These are phyloP conservation scores for Limnephilus marmoratus DNA, from an alignment of 2,888 invertebrate genomes.

Conservation along the genomic window DNA sequence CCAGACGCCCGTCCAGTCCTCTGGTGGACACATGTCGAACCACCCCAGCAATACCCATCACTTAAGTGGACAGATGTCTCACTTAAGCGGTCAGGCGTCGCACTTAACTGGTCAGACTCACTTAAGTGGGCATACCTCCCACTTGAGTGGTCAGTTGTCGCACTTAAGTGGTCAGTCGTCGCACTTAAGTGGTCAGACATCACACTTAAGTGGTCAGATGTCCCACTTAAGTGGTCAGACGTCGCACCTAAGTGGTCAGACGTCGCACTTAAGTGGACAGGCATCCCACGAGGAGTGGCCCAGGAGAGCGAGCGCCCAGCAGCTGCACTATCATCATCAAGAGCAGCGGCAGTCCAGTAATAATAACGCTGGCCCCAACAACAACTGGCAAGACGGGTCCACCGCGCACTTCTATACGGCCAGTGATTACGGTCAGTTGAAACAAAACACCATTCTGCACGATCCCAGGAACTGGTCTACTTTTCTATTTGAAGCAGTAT, in stretches of 20 bases:
- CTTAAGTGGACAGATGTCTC: neutral
- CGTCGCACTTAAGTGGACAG: neutral
- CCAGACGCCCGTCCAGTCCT: neutral
- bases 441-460: conserved; percentile 2
- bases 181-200: neutral
- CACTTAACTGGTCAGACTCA: neutral
- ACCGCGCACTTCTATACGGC: conserved; percentile 74
- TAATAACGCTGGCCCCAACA: conserved; percentile 68
- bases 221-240: neutral
- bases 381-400: conserved; percentile 70
- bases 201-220: neutral
- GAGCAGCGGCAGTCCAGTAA: conserved; percentile 44
- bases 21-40: neutral
- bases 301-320: conserved; percentile 59
- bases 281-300: conserved; percentile 17
- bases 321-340: conserved; percentile 58
- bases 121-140: neutral
- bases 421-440: conserved; percentile 73
- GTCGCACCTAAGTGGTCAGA: neutral
- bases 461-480: neutral
- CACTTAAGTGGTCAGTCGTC: neutral
- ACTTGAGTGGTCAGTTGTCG: no score
- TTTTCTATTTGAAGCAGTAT: neutral
- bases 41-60: neutral
- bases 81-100: neutral